phyloP scores from a whole-genome alignment of 2,888 invertebrate genomes.

The Odontothrips loti region DNA sequence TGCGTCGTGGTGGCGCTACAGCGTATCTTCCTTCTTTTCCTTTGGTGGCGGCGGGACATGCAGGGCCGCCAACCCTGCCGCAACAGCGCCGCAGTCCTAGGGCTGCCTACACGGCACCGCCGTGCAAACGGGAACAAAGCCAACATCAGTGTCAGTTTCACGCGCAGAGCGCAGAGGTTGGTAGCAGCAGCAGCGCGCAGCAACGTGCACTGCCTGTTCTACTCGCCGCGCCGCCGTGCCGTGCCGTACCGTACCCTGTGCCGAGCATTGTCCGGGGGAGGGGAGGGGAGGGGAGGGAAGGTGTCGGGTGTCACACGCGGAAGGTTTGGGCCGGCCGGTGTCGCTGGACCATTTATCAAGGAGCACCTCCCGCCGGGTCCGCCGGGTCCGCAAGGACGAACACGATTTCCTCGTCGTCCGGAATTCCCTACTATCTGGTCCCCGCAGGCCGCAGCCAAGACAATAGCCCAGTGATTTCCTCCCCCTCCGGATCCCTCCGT shows the following conservation, averaged over 20 bases:
- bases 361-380: neutral
- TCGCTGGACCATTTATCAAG: slow-evolving; percentile 18
- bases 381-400: no score
- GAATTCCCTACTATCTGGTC: neutral
- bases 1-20: no score
- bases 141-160: slow-evolving; percentile 22
- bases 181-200: neutral
- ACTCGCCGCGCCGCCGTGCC: neutral
- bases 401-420: no score
- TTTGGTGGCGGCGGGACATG: neutral
- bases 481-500: neutral
- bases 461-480: neutral
- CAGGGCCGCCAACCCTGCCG: neutral
- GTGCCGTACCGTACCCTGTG: neutral
- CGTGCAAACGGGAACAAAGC: neutral
- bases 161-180: neutral
- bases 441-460: neutral
- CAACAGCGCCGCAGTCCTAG: neutral
- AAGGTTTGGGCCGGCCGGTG: slow-evolving; percentile 6
- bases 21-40: no score
- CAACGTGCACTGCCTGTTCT: no score
- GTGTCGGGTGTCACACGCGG: slow-evolving; percentile 9
- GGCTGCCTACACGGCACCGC: no score
- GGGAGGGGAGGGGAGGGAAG: neutral
- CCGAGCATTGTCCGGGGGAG: neutral